phyloP scores from a whole-genome alignment of 2,797 vertebrate species.

The Lutra lutra region DNA sequence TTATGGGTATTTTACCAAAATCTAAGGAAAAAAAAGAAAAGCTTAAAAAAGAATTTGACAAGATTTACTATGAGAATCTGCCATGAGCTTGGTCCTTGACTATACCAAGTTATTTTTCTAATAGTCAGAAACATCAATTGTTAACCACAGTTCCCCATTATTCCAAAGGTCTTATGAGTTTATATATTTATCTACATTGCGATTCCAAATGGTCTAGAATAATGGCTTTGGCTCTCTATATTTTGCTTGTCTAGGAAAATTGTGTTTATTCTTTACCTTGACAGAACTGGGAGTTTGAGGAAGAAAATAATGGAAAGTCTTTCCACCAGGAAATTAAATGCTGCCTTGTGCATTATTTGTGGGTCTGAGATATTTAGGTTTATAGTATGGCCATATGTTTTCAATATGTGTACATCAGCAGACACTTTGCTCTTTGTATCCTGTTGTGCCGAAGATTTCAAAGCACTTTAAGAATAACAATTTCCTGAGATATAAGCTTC shows the following conservation, averaged over 20 bases:
- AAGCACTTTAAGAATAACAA: constrained; percentile 48
- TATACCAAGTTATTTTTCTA: not conserved
- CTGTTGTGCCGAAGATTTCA: constrained; percentile 50
- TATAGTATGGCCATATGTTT: constrained; percentile 32
- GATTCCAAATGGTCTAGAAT: constrained; percentile 25
- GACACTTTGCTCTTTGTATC: not conserved
- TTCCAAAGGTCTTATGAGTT: not conserved
- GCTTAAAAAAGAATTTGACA: not conserved
- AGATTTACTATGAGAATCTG: not conserved
- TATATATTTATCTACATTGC: not conserved
- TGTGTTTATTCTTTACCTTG: constrained; percentile 49
- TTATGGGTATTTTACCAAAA: not conserved
- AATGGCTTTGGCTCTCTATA: constrained; percentile 1
- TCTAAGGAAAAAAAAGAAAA: not conserved
- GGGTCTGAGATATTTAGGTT: not conserved
- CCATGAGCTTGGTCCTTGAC: not conserved
- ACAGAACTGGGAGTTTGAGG: constrained; percentile 15
- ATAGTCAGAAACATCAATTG: not conserved
- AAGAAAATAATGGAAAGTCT: constrained; percentile 57
- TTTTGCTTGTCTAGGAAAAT: constrained; percentile 41
- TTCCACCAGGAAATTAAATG: constrained; percentile 64
- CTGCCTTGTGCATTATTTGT: constrained; percentile 15
- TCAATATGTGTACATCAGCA: constrained; percentile 34
- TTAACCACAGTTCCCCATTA: not conserved
- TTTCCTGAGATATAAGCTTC: constrained; percentile 56